Evolutionary conservation across 2,113 vertebrate species (phyloP), one percentile per base, ranked within the genome.

Genomic region (Gila orcuttii): DNA sequence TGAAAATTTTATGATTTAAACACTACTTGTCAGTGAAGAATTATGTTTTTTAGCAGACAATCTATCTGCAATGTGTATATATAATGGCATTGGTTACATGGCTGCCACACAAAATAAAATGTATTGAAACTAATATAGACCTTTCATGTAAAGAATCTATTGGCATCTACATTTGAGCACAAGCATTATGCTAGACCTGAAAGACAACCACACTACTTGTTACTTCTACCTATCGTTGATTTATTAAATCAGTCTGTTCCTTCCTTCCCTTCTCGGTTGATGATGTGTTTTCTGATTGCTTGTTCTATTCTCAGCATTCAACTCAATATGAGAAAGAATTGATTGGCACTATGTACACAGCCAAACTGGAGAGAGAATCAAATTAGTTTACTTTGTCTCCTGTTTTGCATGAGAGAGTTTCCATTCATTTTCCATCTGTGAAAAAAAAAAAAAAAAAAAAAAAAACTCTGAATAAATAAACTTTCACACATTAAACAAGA

Each of bases 341-440:
- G 81, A 83, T 83, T 83, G 81, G 66, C 50, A 83, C 81, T 39
- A 36, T 71, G 64, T 52, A 73, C 47, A 73, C 68, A 59, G 23
- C 66, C 66, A 73, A 55, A 83, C 21, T 13, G 25, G 42, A 71
- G 47, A 39, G 47, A 52, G 33, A 83, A 59, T 69, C 28, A 71
- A 71, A 71, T 83, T 55, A 36, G 81, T 83, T 83, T 81, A 81
- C 45, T 82, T 50, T 69, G 62, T 82, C 79, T 82, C 62, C 62
- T 82, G 25, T 69, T 82, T 82, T 82, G 79, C 79, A 82, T 82
- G 42, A 81, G n/a, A 82, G 62, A 10, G 2, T 64, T 80, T 64
- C 39, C 39, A 64, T 64, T 64, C 36, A 9, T 79, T 80, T 80
- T 64, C 39, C 33, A 81, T 31, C 60, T 50, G 25, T 28, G 10